phyloP scores from a whole-genome alignment of 1,140 invertebrate genomes.

The Ctenoplectra terminalis region DNA sequence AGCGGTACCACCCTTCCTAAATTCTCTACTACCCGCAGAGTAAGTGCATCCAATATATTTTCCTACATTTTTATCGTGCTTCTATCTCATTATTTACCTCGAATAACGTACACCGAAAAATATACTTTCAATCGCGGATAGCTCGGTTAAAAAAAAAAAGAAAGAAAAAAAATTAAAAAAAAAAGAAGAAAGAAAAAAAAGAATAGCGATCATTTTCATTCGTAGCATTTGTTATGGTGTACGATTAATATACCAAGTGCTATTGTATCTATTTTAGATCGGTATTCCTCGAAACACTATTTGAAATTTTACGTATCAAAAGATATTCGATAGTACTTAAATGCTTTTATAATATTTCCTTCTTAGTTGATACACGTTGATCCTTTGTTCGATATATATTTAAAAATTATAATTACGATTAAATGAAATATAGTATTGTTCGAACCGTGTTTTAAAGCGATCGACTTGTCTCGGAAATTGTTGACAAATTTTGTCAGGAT shows the following conservation, averaged over 20 bases:
- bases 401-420: no score
- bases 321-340: no score
- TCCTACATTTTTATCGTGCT: neutral
- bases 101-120: neutral
- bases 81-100: neutral
- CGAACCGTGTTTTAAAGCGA: neutral
- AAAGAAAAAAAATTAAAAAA: no score
- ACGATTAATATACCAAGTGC: neutral
- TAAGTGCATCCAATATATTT: conserved; percentile 54
- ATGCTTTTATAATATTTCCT: neutral
- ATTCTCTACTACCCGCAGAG: conserved; percentile 64
- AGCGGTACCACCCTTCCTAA: conserved; percentile 66
- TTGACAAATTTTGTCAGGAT: neutral
- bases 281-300: no score
- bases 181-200: no score
- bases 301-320: neutral
- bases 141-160: no score
- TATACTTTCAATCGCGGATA: neutral
- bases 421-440: neutral
- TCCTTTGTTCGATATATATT: neutral
- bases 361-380: neutral
- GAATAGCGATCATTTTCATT: neutral
- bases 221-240: no score
- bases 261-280: no score
- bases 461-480: no score